A percentile compares a stretch with the other conserved stretches of the same genome.
Conservation (phyloP, 2,797 vertebrate species). For the Falco peregrinus region DNA sequence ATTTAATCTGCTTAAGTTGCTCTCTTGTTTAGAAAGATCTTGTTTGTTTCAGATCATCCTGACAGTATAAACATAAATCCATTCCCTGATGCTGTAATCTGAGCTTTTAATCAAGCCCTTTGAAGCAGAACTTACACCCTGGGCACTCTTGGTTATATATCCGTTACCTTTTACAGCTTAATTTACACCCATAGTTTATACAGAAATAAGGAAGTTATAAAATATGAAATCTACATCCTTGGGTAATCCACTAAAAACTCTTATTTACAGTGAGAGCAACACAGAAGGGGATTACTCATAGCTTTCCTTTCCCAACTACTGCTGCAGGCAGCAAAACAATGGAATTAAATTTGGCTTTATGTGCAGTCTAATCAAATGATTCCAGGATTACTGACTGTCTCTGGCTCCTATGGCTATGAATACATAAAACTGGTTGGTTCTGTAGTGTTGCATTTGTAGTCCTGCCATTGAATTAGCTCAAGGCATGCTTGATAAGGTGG, state of each 20-base stretch:
- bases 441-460: background rate
- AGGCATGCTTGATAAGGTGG: background rate
- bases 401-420: background rate
- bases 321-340: conserved; percentile 39
- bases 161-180: background rate
- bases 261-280: conserved; percentile 19
- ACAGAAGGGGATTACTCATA: conserved; percentile 25
- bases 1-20: background rate
- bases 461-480: background rate
- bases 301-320: conserved; percentile 15
- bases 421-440: background rate
- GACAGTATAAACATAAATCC: conserved; percentile 29
- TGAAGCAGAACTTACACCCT: conserved; percentile 4
- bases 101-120: conserved; percentile 13
- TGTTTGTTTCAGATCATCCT: conserved; percentile 25
- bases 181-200: conserved; percentile 4
- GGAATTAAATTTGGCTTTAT: conserved; percentile 31
- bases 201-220: background rate
- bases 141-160: background rate
- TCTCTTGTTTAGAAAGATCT: conserved; percentile 26
- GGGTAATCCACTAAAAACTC: background rate
- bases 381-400: conserved; percentile 19
- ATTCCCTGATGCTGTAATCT: background rate
- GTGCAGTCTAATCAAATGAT: background rate
- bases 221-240: conserved; percentile 31